phyloP scores from a whole-genome alignment of 2,888 invertebrate genomes.

The Agriopis aurantiaria region DNA sequence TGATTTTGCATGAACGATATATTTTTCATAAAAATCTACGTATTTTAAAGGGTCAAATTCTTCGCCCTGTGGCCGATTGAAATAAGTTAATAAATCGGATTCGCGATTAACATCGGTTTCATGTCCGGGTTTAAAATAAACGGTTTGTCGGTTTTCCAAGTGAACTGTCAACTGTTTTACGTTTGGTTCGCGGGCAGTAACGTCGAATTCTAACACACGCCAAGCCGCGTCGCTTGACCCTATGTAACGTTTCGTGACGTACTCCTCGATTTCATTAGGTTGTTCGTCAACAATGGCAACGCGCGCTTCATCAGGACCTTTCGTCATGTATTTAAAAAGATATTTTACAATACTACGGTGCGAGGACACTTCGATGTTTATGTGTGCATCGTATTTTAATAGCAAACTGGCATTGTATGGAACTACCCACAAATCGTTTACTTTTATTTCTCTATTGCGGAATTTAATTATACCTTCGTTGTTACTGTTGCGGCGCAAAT shows the following conservation, averaged over 20 bases:
- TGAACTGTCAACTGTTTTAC: slow-evolving; percentile 9
- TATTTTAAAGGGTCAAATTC: background rate
- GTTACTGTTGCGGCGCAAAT: slow-evolving; percentile 11
- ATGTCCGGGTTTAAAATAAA: slow-evolving; percentile 13
- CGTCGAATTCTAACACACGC: slow-evolving; percentile 20
- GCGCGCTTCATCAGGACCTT: slow-evolving; percentile 19
- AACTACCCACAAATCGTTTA: background rate
- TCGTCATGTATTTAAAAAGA: slow-evolving; percentile 17
- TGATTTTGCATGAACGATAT: background rate
- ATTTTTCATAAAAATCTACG: background rate
- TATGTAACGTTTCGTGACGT: slow-evolving; percentile 16
- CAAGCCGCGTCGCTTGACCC: slow-evolving; percentile 23
- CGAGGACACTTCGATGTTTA: slow-evolving; percentile 18
- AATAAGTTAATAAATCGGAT: slow-evolving; percentile 19
- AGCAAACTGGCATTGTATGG: background rate
- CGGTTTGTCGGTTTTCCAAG: slow-evolving; percentile 12
- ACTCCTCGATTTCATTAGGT: background rate
- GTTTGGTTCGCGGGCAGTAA: slow-evolving; percentile 26
- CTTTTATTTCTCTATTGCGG: background rate
- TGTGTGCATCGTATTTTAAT: background rate
- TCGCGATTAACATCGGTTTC: background rate
- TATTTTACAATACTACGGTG: background rate
- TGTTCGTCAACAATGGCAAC: background rate
- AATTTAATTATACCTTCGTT: slow-evolving; percentile 6
- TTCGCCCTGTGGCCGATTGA: slow-evolving; percentile 20